Conservation (phyloP, 2,797 vertebrate species). For the Gadopsis marmoratus region DNA sequence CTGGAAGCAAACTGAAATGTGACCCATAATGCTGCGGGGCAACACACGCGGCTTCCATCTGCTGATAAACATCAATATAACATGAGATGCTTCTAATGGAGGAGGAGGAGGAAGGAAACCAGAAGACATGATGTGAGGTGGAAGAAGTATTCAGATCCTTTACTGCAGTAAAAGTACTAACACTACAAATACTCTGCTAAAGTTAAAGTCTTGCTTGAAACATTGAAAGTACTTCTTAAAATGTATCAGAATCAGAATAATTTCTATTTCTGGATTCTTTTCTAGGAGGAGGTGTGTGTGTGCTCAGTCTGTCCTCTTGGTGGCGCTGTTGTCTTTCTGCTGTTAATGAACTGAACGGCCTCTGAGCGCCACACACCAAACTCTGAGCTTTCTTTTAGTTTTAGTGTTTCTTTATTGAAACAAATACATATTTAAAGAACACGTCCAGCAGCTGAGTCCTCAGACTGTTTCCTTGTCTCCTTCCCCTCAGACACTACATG, state of each 20-base stretch:
- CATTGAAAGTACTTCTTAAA: too few species aligned
- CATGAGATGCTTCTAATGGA: slow-evolving; percentile 1
- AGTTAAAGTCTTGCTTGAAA: too few species aligned
- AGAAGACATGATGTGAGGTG: not conserved
- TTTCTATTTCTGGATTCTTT: too few species aligned
- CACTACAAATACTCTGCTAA: too few species aligned
- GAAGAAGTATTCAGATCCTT: too few species aligned
- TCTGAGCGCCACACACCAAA: not conserved
- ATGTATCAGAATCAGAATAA: too few species aligned
- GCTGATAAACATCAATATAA: slow-evolving; percentile 34
- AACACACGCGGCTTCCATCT: slow-evolving; percentile 19
- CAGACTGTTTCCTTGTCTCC: too few species aligned
- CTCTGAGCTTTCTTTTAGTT: too few species aligned
- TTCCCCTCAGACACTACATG: too few species aligned
- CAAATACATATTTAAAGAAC: not conserved
- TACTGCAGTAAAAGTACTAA: too few species aligned
- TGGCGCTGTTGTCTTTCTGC: slow-evolving; percentile 8
- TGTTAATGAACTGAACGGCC: not conserved
- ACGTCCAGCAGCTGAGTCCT: too few species aligned
- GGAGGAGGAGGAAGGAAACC: not conserved
- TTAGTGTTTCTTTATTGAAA: not conserved
- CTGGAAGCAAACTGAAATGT: slow-evolving; percentile 1
- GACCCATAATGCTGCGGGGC: slow-evolving; percentile 9
- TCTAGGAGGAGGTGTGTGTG: not conserved
- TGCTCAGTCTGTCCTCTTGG: not conserved